Evolutionary conservation across 2,797 vertebrate species (phyloP), one percentile per base, ranked within the genome.

Genomic region (Crocodylus rhombifer): DNA sequence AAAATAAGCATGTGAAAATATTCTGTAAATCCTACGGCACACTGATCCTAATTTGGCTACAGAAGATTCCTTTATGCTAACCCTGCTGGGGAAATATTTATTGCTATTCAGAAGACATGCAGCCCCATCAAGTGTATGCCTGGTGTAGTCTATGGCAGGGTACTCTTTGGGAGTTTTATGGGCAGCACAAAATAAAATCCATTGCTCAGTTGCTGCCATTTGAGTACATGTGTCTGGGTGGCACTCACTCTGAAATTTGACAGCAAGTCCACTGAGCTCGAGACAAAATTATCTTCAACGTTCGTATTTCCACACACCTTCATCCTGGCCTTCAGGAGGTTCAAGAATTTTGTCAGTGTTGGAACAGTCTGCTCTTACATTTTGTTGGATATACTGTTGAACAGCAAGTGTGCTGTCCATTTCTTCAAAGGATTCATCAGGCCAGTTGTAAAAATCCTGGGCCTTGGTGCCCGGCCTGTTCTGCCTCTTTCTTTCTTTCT

Each of bases 161-260:
- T 99, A 99, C 99, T 99, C 99, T 98, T 99, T 99, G 95, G 99
- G 99, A 91, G 99, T 99, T 98, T 99, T 99, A 98, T 99, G 99
- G 94, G 99, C 99, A 79, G 99, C 99, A 98, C 99, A 99, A 97
- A 99, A 98, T 93, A 99, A 99, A 98, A 99, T 99, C 99, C 99
- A 99, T 96, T 99, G 99, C 97, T 99, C 99, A 30, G 99, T 99
- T 96, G 99, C 99, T 3, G 99, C 99, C 99, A 99, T 99, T 98
- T 99, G 99, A 96, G 99, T 99, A 94, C 99, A 99, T 1, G 99
- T 99, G 97, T 99, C 99, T 84, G 99, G 99, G 96, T 99, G 99
- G 95, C 99, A 99, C 97, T 99, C 99, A 12, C 98, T 99, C 99
- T 99, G 99, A 96, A 99, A 98, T 97, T 99, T 99, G 83, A 99